Evolutionary conservation across 2,797 vertebrate species (phyloP).

Genomic region (Myotis findleyi): DNA sequence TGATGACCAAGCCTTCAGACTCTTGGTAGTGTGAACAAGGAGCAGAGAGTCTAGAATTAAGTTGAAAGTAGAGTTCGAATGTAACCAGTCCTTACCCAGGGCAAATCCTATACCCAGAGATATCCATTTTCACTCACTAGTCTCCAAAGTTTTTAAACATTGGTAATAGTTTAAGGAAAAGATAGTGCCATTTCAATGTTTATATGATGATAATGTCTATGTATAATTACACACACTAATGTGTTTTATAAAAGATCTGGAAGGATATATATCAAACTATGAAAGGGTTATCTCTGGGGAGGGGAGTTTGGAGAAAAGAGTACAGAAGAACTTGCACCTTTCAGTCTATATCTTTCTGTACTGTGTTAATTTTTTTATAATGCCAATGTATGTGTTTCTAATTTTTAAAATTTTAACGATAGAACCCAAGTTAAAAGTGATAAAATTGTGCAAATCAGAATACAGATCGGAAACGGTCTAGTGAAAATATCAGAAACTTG

Average conservation of each 20-base stretch:
- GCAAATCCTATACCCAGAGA: neutral
- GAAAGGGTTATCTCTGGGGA: neutral
- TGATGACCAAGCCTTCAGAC: neutral
- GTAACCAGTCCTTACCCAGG: neutral
- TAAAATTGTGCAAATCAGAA: slow-evolving; percentile 24
- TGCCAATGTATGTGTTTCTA: neutral
- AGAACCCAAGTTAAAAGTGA: slow-evolving; percentile 45
- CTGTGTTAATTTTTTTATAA: neutral
- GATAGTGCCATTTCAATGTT: neutral
- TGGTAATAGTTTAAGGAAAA: slow-evolving; percentile 2
- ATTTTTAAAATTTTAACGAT: neutral
- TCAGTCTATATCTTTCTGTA: neutral
- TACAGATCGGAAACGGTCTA: slow-evolving; percentile 34
- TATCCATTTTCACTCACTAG: neutral
- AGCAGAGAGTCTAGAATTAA: neutral
- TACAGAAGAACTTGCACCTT: neutral
- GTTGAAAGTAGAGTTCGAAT: neutral
- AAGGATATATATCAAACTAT: neutral
- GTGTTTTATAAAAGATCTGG: slow-evolving; percentile 18
- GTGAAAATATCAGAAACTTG: slow-evolving; percentile 34
- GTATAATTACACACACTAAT: slow-evolving; percentile 20
- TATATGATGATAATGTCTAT: neutral
- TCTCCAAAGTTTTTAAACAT: neutral
- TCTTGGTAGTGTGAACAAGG: neutral
- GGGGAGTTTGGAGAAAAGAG: neutral